phyloP scores from a whole-genome alignment of 2,113 vertebrate genomes.

The Ranitomeya imitator region DNA sequence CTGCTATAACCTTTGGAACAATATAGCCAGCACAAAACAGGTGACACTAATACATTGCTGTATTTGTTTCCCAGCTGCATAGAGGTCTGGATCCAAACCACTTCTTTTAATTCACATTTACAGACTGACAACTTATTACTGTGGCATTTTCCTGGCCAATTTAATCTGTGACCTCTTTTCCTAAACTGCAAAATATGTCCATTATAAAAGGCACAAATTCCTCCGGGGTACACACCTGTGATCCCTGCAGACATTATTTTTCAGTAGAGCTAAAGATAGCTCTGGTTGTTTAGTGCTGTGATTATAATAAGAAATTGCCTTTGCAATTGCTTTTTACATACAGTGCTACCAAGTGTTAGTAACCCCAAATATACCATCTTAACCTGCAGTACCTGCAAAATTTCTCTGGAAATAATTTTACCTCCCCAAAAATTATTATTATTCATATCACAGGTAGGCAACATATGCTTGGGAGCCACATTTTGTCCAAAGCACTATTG shows the following conservation, averaged over 20 bases:
- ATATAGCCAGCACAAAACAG: background rate
- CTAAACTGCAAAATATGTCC: conserved; percentile 8
- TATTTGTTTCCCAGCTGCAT: conserved; percentile 10
- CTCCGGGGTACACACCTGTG: conserved; percentile 25
- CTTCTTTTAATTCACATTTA: conserved; percentile 22
- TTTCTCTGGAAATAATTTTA: too few species aligned
- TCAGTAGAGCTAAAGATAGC: background rate
- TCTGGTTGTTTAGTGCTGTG: background rate
- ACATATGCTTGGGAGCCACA: too few species aligned
- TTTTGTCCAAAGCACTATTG: too few species aligned
- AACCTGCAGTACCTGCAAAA: background rate
- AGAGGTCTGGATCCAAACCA: background rate
- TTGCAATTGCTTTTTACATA: background rate
- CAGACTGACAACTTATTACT: conserved; percentile 36
- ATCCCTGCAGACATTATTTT: background rate
- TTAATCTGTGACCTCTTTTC: conserved; percentile 12
- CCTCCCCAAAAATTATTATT: too few species aligned
- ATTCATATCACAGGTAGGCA: too few species aligned
- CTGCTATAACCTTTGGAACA: background rate
- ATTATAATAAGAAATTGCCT: background rate
- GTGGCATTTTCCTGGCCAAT: conserved; percentile 29
- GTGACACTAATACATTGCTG: background rate
- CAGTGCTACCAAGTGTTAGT: background rate
- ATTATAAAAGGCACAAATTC: background rate
- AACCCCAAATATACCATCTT: background rate